Conservation (phyloP, 2,113 vertebrate genomes). For the Delphinapterus leucas region DNA sequence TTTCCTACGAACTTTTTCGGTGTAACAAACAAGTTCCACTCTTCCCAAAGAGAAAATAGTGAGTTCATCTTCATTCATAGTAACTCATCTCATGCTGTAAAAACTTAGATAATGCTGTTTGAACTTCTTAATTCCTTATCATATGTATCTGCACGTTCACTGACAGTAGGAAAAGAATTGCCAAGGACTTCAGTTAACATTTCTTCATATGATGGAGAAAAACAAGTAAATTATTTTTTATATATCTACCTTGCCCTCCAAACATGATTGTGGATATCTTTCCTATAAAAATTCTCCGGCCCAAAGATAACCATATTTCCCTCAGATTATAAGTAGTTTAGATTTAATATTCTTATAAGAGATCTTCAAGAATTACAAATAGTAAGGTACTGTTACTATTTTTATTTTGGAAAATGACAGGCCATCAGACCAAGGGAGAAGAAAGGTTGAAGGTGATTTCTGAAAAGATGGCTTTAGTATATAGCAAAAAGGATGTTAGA, state of each 20-base stretch:
- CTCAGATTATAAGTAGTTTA: neutral
- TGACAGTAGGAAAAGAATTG: neutral
- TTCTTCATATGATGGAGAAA: conserved; percentile 14
- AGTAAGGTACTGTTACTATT: neutral
- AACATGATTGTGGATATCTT: neutral
- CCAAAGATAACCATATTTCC: conserved; percentile 16
- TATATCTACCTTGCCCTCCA: neutral
- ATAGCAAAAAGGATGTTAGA: neutral
- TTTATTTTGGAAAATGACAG: conserved; percentile 1
- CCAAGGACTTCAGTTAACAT: neutral
- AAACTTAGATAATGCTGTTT: neutral
- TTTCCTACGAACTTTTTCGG: neutral
- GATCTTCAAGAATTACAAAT: conserved; percentile 13
- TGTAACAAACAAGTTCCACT: neutral
- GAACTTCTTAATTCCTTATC: neutral
- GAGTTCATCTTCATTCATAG: neutral
- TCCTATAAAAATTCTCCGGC: neutral
- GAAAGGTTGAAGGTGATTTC: neutral
- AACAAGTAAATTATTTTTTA: neutral
- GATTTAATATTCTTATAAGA: neutral
- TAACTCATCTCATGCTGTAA: neutral
- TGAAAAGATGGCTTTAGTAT: neutral
- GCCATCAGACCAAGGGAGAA: neutral
- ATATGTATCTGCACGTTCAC: neutral
- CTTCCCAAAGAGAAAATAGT: neutral